Percentiles rank a stretch among this genome's conserved stretches.
These are phyloP conservation scores for Balaeniceps rex DNA, from an alignment of 2,113 vertebrate genomes.

Conservation along the genomic window DNA sequence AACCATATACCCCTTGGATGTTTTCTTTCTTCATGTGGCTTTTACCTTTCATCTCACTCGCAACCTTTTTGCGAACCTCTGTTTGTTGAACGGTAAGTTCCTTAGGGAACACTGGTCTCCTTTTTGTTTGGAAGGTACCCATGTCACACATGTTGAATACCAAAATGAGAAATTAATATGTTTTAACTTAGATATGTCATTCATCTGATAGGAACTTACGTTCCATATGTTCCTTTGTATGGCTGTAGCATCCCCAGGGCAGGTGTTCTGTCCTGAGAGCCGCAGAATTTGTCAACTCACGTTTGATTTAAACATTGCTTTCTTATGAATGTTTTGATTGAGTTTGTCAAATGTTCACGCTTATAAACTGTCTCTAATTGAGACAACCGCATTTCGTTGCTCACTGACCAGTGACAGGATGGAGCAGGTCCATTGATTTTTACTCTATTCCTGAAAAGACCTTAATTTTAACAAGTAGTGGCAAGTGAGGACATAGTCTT, in stretches of 20 bases:
- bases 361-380: conserved; percentile 18
- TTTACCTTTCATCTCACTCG: background rate
- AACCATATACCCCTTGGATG: background rate
- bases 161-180: background rate
- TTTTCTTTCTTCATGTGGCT: background rate
- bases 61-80: background rate
- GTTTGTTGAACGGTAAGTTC: background rate
- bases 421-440: conserved; percentile 38
- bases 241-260: background rate
- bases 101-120: background rate
- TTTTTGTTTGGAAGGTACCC: background rate
- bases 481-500: conserved; percentile 28
- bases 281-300: background rate
- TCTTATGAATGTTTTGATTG: background rate
- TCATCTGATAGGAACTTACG: background rate
- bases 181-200: background rate
- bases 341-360: background rate
- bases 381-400: conserved; percentile 16
- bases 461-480: conserved; percentile 20
- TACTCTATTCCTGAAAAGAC: background rate
- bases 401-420: conserved; percentile 44
- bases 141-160: background rate
- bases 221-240: background rate
- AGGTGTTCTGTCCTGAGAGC: background rate
- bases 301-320: background rate